Evolutionary conservation across 2,113 vertebrate genomes (phyloP).

Genomic region (Turnix velox): DNA sequence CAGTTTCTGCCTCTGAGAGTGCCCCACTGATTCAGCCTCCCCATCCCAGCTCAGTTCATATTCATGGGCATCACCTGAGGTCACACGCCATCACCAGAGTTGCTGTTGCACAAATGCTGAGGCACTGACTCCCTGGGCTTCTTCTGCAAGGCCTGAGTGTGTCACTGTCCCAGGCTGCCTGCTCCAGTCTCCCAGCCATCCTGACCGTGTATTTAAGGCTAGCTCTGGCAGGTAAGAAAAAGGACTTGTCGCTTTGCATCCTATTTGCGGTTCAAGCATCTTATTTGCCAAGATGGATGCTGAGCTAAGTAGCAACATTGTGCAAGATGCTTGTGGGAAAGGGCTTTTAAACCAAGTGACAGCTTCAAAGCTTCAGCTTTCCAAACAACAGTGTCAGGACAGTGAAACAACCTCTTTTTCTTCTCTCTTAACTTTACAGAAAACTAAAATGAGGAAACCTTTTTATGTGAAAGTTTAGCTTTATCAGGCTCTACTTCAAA

Average conservation of each 20-base stretch:
- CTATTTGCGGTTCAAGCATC: not conserved
- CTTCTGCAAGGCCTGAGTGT: not conserved
- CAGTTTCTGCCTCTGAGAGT: not conserved
- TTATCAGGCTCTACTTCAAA: not conserved
- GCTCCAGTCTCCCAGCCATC: not conserved
- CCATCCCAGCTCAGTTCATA: rapidly evolving
- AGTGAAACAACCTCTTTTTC: not conserved
- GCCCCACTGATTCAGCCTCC: not conserved
- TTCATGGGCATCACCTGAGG: not conserved
- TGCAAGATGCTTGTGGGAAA: not conserved
- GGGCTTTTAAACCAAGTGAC: not conserved
- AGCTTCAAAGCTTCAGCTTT: not conserved
- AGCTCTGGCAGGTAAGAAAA: not conserved
- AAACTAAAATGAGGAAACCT: not conserved
- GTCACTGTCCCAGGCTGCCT: not conserved
- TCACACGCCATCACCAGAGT: not conserved
- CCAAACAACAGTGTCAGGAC: not conserved
- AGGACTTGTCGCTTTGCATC: not conserved
- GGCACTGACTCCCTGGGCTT: not conserved
- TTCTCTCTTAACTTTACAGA: not conserved
- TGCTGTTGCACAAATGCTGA: not conserved
- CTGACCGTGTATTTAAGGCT: not conserved
- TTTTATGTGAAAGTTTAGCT: not conserved
- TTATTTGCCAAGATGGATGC: not conserved
- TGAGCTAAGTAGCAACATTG: not conserved